Evolutionary conservation across 2,888 invertebrate species (phyloP).

Genomic region (Zygogramma bicolorata): DNA sequence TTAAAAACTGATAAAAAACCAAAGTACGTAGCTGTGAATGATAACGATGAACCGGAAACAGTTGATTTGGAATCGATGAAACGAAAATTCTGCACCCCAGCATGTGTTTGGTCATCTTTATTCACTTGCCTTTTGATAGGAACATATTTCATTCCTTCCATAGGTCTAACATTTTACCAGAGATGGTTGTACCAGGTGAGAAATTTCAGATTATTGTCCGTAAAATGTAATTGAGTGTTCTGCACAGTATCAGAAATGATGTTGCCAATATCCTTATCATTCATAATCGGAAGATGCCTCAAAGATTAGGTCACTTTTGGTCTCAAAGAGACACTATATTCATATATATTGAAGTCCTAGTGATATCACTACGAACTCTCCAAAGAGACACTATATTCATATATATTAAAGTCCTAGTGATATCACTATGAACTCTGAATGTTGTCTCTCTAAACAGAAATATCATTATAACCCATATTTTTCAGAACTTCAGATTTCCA

Average conservation of each 20-base stretch:
- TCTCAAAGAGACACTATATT: too few species aligned
- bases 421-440: too few species aligned
- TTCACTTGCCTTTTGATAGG: constrained; percentile 73
- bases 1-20: constrained; percentile 38
- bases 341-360: too few species aligned
- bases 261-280: background rate
- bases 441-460: too few species aligned
- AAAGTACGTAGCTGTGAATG: constrained; percentile 41
- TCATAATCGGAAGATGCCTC: too few species aligned
- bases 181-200: constrained; percentile 88
- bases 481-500: constrained; percentile 88
- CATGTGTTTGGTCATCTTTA: constrained; percentile 63
- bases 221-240: too few species aligned
- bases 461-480: constrained; percentile 39
- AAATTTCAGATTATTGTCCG: background rate
- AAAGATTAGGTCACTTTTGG: too few species aligned
- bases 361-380: background rate
- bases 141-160: constrained; percentile 91
- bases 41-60: constrained; percentile 51
- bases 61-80: constrained; percentile 58
- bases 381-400: too few species aligned
- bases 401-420: too few species aligned
- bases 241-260: too few species aligned
- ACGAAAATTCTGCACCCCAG: constrained; percentile 57
- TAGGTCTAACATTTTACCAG: constrained; percentile 97